Conservation (phyloP, 2,888 invertebrate genomes). For the Drosophila pseudotalamancana region DNA sequence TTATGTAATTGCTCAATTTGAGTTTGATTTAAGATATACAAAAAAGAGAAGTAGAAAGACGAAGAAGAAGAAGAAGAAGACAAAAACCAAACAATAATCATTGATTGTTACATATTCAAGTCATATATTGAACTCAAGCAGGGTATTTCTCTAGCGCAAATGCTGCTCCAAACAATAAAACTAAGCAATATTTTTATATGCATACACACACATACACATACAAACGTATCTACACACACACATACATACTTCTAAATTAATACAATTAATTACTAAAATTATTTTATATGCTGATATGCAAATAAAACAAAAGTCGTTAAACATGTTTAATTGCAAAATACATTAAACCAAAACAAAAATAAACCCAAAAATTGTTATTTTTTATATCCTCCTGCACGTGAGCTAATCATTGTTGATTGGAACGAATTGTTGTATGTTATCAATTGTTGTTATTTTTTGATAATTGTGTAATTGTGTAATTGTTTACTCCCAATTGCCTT, state of each 20-base stretch:
- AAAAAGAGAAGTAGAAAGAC: too few species aligned
- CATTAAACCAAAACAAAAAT: slow-evolving; percentile 13
- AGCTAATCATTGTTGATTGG: slow-evolving; percentile 47
- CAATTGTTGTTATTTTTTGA: slow-evolving; percentile 4
- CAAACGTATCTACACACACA: slow-evolving; percentile 2
- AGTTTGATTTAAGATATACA: slow-evolving; percentile 24
- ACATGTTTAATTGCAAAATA: slow-evolving; percentile 29
- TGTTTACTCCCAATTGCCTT: slow-evolving; percentile 33
- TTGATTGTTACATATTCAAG: slow-evolving; percentile 17
- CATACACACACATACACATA: slow-evolving; percentile 12
- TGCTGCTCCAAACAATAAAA: slow-evolving; percentile 31
- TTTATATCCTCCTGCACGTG: slow-evolving; percentile 42
- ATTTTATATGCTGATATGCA: slow-evolving; percentile 22
- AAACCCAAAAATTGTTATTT: slow-evolving; percentile 38
- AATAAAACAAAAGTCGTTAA: slow-evolving; percentile 33
- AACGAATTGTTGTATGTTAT: slow-evolving; percentile 41
- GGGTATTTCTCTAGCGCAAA: slow-evolving; percentile 27
- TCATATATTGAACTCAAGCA: slow-evolving; percentile 40
- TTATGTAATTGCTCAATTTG: slow-evolving; percentile 46
- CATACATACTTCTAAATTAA: slow-evolving; percentile 15
- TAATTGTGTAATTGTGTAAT: too few species aligned
- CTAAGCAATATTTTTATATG: slow-evolving; percentile 61
- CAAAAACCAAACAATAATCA: background rate
- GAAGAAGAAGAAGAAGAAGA: background rate
- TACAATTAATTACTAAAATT: slow-evolving; percentile 28